Evolutionary conservation across 1,140 invertebrate genomes (phyloP).

Genomic region (Scaptomyza hsui): DNA sequence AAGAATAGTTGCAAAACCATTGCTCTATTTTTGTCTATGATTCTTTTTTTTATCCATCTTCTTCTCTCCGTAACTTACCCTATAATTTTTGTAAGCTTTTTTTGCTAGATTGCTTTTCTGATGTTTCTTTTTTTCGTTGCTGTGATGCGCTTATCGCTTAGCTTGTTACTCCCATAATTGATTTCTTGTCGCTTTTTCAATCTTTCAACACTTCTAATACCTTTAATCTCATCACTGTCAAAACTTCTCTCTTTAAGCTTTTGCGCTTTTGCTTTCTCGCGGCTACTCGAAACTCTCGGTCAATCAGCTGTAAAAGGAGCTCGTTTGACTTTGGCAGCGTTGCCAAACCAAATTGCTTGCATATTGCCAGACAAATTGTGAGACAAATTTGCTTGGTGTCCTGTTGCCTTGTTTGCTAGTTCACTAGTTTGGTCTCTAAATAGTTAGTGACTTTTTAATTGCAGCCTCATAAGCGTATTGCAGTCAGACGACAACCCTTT

Average conservation of each 20-base stretch:
- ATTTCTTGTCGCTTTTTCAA: neutral
- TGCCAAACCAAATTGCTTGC: constrained; percentile 9
- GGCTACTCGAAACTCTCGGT: neutral
- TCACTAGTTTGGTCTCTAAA: constrained; percentile 14
- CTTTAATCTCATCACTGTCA: constrained; percentile 1
- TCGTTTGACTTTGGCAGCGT: neutral
- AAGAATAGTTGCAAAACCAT: too few species aligned
- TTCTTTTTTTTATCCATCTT: neutral
- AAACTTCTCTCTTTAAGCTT: neutral
- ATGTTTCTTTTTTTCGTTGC: neutral
- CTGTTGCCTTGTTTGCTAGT: constrained; percentile 7
- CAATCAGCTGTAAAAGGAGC: neutral
- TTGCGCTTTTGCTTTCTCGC: constrained; percentile 1
- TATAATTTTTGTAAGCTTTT: neutral
- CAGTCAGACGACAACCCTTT: constrained; percentile 4
- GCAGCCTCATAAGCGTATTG: constrained; percentile 16
- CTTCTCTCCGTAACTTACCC: neutral
- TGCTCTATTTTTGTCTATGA: too few species aligned
- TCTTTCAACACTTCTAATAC: constrained; percentile 2
- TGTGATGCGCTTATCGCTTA: neutral
- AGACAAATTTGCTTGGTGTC: constrained; percentile 17
- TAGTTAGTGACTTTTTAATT: constrained; percentile 41
- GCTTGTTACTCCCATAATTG: constrained; percentile 1
- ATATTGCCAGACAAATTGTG: constrained; percentile 17
- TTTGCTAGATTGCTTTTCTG: neutral